A percentile compares a stretch with the other conserved stretches of the same genome.
phyloP scores from a whole-genome alignment of 2,797 vertebrate species.

The Eulemur rubriventer region DNA sequence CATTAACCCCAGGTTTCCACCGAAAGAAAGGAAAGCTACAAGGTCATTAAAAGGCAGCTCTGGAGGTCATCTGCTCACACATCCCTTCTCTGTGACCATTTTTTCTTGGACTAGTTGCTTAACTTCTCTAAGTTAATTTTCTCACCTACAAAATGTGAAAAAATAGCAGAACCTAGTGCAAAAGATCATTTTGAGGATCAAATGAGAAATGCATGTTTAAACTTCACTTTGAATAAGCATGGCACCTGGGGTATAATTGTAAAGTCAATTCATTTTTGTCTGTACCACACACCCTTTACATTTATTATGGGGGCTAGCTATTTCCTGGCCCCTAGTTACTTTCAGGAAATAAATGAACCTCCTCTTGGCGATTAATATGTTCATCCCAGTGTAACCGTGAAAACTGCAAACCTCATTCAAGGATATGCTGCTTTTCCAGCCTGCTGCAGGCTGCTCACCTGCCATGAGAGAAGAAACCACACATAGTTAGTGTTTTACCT shows the following conservation, averaged over 20 bases:
- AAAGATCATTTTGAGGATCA: background rate
- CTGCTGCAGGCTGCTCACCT: background rate
- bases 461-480: background rate
- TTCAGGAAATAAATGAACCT: background rate
- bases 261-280: background rate
- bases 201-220: background rate
- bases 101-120: background rate
- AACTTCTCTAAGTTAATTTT: conserved; percentile 13
- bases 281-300: background rate
- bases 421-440: background rate
- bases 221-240: background rate
- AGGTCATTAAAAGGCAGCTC: background rate
- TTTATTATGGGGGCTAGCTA: background rate
- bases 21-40: background rate
- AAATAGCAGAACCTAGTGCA: background rate
- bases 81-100: background rate
- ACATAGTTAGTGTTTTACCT: background rate
- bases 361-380: background rate
- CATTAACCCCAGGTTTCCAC: background rate
- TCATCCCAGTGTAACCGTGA: background rate
- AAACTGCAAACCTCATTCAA: background rate
- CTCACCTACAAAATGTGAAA: background rate
- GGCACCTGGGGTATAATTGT: background rate
- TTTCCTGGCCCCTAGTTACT: background rate
- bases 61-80: no score